Conservation (phyloP, 1,140 invertebrate species). For the Drosophila tsacasi region DNA sequence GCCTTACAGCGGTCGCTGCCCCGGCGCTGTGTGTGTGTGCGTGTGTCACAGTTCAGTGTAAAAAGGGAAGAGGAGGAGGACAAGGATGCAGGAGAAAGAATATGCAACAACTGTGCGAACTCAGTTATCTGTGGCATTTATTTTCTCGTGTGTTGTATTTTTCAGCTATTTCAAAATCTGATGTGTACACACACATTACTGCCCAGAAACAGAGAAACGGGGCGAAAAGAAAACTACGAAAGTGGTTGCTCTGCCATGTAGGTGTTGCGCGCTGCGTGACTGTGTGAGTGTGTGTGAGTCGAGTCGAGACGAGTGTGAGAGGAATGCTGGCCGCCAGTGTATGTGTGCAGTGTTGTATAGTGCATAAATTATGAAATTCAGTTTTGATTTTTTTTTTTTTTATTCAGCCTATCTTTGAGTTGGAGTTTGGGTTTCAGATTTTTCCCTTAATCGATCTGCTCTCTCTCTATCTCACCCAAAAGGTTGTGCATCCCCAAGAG, state of each 20-base stretch:
- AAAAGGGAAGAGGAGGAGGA: slow-evolving; percentile 25
- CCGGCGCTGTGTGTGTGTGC: slow-evolving; percentile 44
- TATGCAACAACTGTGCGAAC: slow-evolving; percentile 39
- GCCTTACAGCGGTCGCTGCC: slow-evolving; percentile 52
- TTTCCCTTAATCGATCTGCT: slow-evolving; percentile 68
- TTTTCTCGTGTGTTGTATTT: slow-evolving; percentile 24
- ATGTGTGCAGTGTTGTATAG: slow-evolving; percentile 74
- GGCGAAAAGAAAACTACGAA: slow-evolving; percentile 75
- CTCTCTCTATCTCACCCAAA: slow-evolving; percentile 38
- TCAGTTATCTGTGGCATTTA: slow-evolving; percentile 29
- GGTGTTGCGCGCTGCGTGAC: slow-evolving; percentile 38
- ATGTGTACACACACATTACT: slow-evolving; percentile 66
- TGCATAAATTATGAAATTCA: slow-evolving; percentile 70
- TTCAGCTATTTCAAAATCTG: slow-evolving; percentile 48
- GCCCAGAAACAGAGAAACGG: slow-evolving; percentile 64
- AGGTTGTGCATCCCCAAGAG: slow-evolving; percentile 74
- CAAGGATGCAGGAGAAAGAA: slow-evolving; percentile 31
- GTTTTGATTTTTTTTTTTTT: slow-evolving; percentile 21
- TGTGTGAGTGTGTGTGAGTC: slow-evolving; percentile 48
- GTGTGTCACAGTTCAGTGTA: slow-evolving; percentile 9
- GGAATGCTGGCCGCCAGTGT: slow-evolving; percentile 69
- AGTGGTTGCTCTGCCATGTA: slow-evolving; percentile 73
- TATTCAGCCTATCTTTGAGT: slow-evolving; percentile 11
- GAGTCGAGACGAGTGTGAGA: slow-evolving; percentile 59
- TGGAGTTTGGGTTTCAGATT: slow-evolving; percentile 31